A percentile compares a stretch with the other conserved stretches of the same genome.
Evolutionary conservation across 2,113 vertebrate species (phyloP).

Genomic region (Gallinago jamesoni): DNA sequence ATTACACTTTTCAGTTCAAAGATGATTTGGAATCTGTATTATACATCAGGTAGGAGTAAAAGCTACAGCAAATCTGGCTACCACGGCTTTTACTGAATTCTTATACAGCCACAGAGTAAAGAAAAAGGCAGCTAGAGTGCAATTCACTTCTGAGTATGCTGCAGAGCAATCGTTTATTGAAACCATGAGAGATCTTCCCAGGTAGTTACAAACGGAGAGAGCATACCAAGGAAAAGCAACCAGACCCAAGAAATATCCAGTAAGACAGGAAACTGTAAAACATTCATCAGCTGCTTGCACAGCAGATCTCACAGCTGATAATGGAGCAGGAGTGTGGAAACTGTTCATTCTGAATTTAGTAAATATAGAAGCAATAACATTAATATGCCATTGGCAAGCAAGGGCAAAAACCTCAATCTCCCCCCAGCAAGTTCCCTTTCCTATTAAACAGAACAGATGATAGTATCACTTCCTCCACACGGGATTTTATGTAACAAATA

Average conservation of each 20-base stretch:
- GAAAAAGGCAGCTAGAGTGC: not conserved
- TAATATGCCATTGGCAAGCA: not conserved
- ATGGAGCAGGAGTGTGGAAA: not conserved
- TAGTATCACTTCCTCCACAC: not conserved
- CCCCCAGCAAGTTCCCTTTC: not conserved
- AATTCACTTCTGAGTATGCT: not conserved
- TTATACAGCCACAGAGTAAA: not conserved
- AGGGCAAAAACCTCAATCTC: not conserved
- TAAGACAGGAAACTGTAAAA: not conserved
- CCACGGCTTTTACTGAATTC: not conserved
- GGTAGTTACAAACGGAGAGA: not conserved
- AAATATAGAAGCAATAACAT: not conserved
- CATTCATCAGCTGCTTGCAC: not conserved
- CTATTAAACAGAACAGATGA: not conserved
- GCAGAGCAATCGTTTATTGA: not conserved
- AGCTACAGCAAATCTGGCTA: not conserved
- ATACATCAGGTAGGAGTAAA: not conserved
- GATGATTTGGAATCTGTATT: not conserved
- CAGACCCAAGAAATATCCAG: not conserved
- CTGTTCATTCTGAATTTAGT: not conserved
- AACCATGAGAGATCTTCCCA: not conserved
- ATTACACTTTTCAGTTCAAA: not conserved
- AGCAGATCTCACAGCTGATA: not conserved
- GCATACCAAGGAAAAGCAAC: not conserved
- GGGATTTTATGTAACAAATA: not conserved